Conservation (phyloP, 1,140 invertebrate species). For the Drosophila biarmipes region DNA sequence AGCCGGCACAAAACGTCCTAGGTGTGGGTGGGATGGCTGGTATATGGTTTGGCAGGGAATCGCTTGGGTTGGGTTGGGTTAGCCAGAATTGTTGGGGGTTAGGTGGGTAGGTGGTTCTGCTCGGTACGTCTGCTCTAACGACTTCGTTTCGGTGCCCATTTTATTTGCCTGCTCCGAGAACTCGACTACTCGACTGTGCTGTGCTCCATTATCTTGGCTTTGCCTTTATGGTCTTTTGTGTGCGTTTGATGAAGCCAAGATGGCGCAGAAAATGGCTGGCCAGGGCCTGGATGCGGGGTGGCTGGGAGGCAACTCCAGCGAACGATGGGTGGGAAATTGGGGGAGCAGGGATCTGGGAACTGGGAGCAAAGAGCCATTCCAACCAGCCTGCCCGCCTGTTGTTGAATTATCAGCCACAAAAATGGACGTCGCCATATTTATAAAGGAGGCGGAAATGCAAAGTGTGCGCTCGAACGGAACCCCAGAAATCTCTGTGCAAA, state of each 20-base stretch:
- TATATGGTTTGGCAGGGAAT: slow-evolving; percentile 1
- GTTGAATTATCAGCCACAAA: slow-evolving; percentile 81
- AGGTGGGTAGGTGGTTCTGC: slow-evolving; percentile 15
- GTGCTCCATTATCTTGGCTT: slow-evolving; percentile 75
- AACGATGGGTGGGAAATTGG: not conserved
- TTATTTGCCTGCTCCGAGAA: slow-evolving; percentile 69
- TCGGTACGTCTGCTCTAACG: slow-evolving; percentile 58
- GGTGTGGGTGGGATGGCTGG: slow-evolving; percentile 52
- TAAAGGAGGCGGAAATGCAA: slow-evolving; percentile 43
- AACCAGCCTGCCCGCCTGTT: slow-evolving; percentile 42
- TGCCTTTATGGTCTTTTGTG: slow-evolving; percentile 82
- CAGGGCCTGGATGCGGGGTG: slow-evolving; percentile 11
- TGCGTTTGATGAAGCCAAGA: slow-evolving; percentile 82
- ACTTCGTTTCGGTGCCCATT: slow-evolving; percentile 79
- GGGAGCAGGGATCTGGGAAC: slow-evolving; percentile 14
- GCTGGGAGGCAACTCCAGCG: slow-evolving; percentile 19
- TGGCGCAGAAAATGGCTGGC: slow-evolving; percentile 72
- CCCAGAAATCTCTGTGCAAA: slow-evolving; percentile 24
- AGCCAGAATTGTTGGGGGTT: slow-evolving; percentile 27
- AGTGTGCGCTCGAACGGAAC: slow-evolving; percentile 2
- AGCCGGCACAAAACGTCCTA: slow-evolving; percentile 64
- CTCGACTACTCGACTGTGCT: slow-evolving; percentile 21
- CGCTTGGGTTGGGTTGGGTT: slow-evolving; percentile 14
- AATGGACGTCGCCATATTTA: slow-evolving; percentile 81
- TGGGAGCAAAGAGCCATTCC: slow-evolving; percentile 47